Evolutionary conservation across 1,140 invertebrate genomes (phyloP), one percentile per base, ranked within the genome.

Genomic region (Plodia interpunctella): DNA sequence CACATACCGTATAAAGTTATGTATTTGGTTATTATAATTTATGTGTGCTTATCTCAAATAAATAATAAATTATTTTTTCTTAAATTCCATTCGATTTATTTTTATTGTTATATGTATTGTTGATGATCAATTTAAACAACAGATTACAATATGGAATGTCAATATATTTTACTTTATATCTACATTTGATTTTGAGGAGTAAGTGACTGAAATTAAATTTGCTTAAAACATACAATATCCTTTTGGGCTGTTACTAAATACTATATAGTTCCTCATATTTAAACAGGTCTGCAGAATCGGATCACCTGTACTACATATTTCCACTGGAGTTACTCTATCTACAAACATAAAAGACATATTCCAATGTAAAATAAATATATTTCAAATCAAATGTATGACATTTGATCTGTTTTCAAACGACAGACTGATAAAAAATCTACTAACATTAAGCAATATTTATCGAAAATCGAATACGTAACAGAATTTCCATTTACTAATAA

Each of bases 311-410:
- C 71, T 78, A 86, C 74, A 80, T 64, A 73, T 70, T 78, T 68
- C 72, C 78, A 87, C 76, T 83, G 86, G 81, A 78, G 30, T 75
- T 79, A 75, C 74, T 75, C 83, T 87, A 87, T 83, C 83, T 88
- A 87, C 86, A 86, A 88, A 85, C 81, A 86, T 73, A 88, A 88
- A 88, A 88, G 86, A 87, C 86, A 85, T 74, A 76, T 85, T 80
- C 77, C 77, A 85, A 86, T 87, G 76, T 83, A 83, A 88, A 88
- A 87, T 88, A 88, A 87, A 87, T 88, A 88, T 87, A 88, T 88
- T 88, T 87, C 86, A 87, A 87, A 87, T 84, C 86, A 88, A 88
- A 88, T 88, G 86, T 88, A 88, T 87, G 83, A 88, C 86, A 88
- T 88, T 87, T 88, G 86, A 88, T 82, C 80, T 82, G 83, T 71